A percentile compares a stretch with the other conserved stretches of the same genome.
phyloP scores from a whole-genome alignment of 2,888 invertebrate genomes.

The Minunthozetes semirufus region DNA sequence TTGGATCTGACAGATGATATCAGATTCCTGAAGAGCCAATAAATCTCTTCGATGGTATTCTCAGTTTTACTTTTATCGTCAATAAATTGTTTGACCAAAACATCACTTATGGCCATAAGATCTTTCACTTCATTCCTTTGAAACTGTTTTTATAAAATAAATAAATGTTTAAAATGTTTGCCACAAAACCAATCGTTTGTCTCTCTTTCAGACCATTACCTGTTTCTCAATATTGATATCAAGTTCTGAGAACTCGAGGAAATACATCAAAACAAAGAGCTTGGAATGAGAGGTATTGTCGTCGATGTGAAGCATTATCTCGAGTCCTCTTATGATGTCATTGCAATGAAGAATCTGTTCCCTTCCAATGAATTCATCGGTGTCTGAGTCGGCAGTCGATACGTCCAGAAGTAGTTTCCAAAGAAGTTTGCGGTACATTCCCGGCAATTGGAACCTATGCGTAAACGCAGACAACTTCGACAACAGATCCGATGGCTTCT shows the following conservation, averaged over 20 bases:
- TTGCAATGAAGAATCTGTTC: constrained; percentile 13
- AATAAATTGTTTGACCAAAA: constrained; percentile 33
- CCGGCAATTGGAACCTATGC: constrained; percentile 72
- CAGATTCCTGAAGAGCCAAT: constrained; percentile 75
- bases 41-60: constrained; percentile 57
- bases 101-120: constrained; percentile 31
- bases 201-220: constrained; percentile 48
- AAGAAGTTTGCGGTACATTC: constrained; percentile 67
- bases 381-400: constrained; percentile 29
- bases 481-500: constrained; percentile 65
- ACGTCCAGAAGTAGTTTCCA: constrained; percentile 79
- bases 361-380: background rate
- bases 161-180: background rate
- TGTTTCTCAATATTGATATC: constrained; percentile 53
- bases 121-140: constrained; percentile 25
- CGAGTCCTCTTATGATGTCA: constrained; percentile 25
- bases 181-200: constrained; percentile 50
- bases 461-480: constrained; percentile 76
- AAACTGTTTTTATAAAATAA: constrained; percentile 24
- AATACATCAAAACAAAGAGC: constrained; percentile 71
- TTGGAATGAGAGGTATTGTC: constrained; percentile 60
- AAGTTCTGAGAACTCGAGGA: constrained; percentile 65
- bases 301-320: constrained; percentile 31
- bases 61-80: background rate
- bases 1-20: constrained; percentile 16